Evolutionary conservation across 2,797 vertebrate species (phyloP), one percentile per base, ranked within the genome.

Genomic region (Mionectes olivaceus): DNA sequence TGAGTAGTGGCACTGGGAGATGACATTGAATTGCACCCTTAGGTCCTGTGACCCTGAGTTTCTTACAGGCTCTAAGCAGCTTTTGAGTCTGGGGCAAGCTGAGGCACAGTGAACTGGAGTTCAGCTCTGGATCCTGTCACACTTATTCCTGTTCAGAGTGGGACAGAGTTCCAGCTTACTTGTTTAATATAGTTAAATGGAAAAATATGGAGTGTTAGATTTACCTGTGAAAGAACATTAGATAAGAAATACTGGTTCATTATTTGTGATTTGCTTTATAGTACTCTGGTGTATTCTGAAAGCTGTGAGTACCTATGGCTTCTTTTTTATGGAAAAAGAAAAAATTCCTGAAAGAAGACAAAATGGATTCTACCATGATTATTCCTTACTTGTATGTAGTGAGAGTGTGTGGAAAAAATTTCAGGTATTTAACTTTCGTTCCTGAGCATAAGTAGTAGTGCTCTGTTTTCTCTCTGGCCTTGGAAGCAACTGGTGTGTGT

Each of bases 391-490:
- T 55, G 4, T 3, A 1, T 61, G 13, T 50, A 49, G 55, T 83
- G 57, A 83, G 65, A 56, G 18, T 3, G 9, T 41, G 11, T 75
- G 86, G 84, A 82, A 94, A 91, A 92, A 76, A 94, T n/a, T 6
- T 57, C 53, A 65, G 67, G 39, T 83, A 93, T 92, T 95, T 90
- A 81, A 69, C 52, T 91, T 43, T 80, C 55, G 50, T 24, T 92
- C 70, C 43, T 73, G 73, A 76, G n/a, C 33, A 28, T 35, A 39
- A 88, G 37, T 49, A n/a, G 19, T 15, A 69, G 41, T 53, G 61
- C 25, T 95, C 80, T 82, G 46, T 78, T 90, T 90, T 84, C 19
- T 33, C 7, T 78, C 77, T 86, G 46, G 35, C 90, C 57, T 14
- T 78, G 32, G 53, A 68, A 81, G 32, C 33, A 21, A 17, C 46